phyloP scores from a whole-genome alignment of 2,888 invertebrate genomes.

The Caenorhabditis afra region DNA sequence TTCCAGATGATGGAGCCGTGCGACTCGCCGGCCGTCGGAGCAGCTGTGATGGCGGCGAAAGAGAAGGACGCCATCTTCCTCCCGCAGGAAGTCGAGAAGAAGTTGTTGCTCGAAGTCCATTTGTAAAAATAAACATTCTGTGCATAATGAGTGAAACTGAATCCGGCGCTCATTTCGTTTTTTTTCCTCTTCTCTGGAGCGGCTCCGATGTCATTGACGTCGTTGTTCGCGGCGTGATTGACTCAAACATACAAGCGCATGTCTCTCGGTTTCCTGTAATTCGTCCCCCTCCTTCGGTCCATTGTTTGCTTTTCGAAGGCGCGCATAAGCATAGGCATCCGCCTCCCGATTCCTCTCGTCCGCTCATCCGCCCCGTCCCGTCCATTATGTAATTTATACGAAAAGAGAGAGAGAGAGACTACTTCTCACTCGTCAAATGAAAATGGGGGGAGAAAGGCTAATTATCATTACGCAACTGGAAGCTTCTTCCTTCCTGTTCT shows the following conservation, averaged over 20 bases:
- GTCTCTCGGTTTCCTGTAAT: constrained; percentile 45
- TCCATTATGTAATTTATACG: constrained; percentile 56
- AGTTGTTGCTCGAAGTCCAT: constrained; percentile 15
- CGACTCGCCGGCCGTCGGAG: constrained; percentile 67
- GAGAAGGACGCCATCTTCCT: constrained; percentile 16
- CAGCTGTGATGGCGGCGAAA: constrained; percentile 65
- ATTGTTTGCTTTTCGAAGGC: constrained; percentile 49
- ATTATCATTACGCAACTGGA: constrained; percentile 48
- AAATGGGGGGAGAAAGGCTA: constrained; percentile 25
- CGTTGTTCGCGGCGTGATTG: neutral
- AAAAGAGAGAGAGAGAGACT: neutral
- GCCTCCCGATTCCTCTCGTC: too few relatives aligned
- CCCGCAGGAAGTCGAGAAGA: constrained; percentile 26
- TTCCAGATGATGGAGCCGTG: constrained; percentile 62
- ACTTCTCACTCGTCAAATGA: constrained; percentile 7
- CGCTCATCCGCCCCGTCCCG: constrained; percentile 9
- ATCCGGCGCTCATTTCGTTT: neutral
- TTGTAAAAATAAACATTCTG: neutral
- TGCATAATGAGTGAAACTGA: constrained; percentile 6
- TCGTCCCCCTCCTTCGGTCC: constrained; percentile 17
- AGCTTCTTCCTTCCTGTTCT: neutral
- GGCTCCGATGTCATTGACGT: neutral
- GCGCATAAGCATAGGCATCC: constrained; percentile 42
- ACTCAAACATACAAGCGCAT: constrained; percentile 1
- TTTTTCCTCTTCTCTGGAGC: neutral